A percentile compares a stretch with the other conserved stretches of the same genome.
Evolutionary conservation across 2,888 invertebrate genomes (phyloP).

Genomic region (Asteroscopus sphinx): DNA sequence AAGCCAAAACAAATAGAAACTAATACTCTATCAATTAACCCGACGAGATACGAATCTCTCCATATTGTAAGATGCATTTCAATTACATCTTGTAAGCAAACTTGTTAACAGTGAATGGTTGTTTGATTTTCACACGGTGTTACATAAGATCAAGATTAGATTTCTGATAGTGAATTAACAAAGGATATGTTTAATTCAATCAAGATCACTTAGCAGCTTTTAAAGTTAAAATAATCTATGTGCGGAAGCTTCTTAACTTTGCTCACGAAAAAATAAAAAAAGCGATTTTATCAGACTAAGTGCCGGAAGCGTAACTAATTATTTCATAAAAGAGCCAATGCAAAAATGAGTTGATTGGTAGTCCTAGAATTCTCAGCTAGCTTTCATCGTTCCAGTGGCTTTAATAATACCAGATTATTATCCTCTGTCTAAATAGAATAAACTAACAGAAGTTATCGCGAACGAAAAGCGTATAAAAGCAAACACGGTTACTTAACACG

Average conservation of each 20-base stretch:
- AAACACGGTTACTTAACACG: constrained; percentile 70
- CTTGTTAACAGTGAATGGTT: constrained; percentile 37
- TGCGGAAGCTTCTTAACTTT: constrained; percentile 2
- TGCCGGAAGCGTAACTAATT: constrained; percentile 16
- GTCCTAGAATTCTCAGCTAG: constrained; percentile 17
- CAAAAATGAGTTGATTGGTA: constrained; percentile 31
- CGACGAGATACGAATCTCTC: constrained; percentile 44
- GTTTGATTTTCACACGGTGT: constrained; percentile 49
- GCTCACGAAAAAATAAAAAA: constrained; percentile 7
- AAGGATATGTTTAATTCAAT: constrained; percentile 19
- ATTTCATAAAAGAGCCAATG: constrained; percentile 20
- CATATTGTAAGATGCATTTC: constrained; percentile 54
- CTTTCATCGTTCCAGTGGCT: constrained; percentile 28
- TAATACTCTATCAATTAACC: constrained; percentile 56
- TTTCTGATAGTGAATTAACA: constrained; percentile 33
- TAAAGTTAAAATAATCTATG: constrained; percentile 2
- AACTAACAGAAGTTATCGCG: constrained; percentile 60
- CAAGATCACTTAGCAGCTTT: constrained; percentile 4
- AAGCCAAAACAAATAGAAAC: constrained; percentile 54
- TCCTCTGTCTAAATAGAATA: constrained; percentile 63
- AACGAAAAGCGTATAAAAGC: constrained; percentile 63
- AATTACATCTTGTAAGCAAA: constrained; percentile 53
- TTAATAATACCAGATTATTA: constrained; percentile 53
- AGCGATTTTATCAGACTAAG: constrained; percentile 4
- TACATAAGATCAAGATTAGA: constrained; percentile 34